Evolutionary conservation across 2,888 invertebrate genomes (phyloP).

Genomic region (Brenthis daphne): DNA sequence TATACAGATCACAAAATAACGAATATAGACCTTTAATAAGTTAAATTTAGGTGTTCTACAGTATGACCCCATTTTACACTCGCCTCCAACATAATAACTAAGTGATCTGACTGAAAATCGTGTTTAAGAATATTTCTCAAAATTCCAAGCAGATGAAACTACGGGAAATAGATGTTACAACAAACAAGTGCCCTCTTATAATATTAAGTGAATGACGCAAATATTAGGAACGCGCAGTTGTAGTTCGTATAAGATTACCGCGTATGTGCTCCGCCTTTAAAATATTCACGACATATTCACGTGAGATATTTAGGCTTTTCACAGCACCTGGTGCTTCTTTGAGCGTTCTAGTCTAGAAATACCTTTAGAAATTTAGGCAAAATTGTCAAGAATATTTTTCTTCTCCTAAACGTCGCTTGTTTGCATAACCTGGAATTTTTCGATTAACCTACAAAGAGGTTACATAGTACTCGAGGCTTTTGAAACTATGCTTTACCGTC

Average conservation of each 20-base stretch:
- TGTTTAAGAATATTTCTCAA: not conserved
- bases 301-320: conserved; percentile 37
- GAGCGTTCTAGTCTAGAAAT: conserved; percentile 31
- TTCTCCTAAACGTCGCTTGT: conserved; percentile 21
- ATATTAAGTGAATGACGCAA: conserved; percentile 4
- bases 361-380: conserved; percentile 30
- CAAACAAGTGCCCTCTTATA: not conserved
- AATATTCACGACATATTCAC: conserved; percentile 35
- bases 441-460: conserved; percentile 19
- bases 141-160: not conserved
- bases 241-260: conserved; percentile 20
- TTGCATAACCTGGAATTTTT: conserved; percentile 22
- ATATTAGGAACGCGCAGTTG: not conserved
- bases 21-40: too few relatives aligned
- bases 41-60: too few relatives aligned
- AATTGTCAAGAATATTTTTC: conserved; percentile 33
- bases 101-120: too few relatives aligned
- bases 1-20: too few relatives aligned
- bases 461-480: not conserved
- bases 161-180: not conserved
- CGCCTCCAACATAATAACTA: too few relatives aligned
- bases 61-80: too few relatives aligned
- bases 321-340: conserved; percentile 34
- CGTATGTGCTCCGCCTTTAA: conserved; percentile 27
- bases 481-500: not conserved